Base-by-base conservation (phyloP, 2,797 vertebrate genomes). In the Diplodus sargus region DNA sequence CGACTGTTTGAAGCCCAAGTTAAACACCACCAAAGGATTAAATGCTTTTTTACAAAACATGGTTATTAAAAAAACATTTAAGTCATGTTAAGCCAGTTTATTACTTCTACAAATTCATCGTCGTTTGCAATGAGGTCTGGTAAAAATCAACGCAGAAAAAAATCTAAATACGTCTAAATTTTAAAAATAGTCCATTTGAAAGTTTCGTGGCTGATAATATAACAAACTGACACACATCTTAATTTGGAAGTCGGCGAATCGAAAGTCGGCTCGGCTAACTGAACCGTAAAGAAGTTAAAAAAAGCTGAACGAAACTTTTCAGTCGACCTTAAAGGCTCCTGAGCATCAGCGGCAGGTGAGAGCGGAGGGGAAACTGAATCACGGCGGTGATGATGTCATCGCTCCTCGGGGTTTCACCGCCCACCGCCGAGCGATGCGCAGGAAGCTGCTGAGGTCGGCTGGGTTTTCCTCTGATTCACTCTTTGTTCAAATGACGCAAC, bases 371-470 rank as follows among this genome's bases (percentile, higher is more conserved):
- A 15, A 20, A 14, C 20, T 39, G 22, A 53, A 53, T 25, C 61
- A 25, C 5, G 14, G 10, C 54, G 5, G 9, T 1, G 13, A 11
- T 73, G 49, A 66, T 54, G 81, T 81, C 72, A 69, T 28, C 54
- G 45, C 59, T 67, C 15, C 28, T 53, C n/a, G 1, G 53, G 79
- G 79, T 83, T 84, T 83, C 64, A 70, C 76, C 73, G 51, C 84
- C 67, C 51, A 42, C 81, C 52, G 7, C 74, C 15, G 58, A 59
- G 42, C 15, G 53, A n/a, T 1, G 18, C 56, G 63, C 67, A 86
- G 87, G 87, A 88, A 89, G 83, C 70, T 64, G 74, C 75, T 87
- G 87, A 90, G 89, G 87, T 89, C 20, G 51, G 43, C 47, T 39
- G 79, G 75, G 83, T 81, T 90, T 87, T 85, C 83, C 85, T 88